Evolutionary conservation across 2,113 vertebrate genomes (phyloP), one percentile per base, ranked within the genome.

Genomic region (Columba janthina): DNA sequence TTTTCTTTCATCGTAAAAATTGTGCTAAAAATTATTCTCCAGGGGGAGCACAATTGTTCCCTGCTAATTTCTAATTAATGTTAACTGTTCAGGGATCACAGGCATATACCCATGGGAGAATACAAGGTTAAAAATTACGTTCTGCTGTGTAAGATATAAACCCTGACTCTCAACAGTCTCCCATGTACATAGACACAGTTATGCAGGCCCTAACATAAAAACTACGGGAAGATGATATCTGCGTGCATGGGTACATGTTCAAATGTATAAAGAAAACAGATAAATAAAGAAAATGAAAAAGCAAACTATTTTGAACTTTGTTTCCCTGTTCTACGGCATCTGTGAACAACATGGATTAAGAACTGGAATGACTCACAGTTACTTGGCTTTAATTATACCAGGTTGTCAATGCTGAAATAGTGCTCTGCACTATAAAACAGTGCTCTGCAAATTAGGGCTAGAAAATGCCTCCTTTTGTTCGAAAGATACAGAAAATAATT

Each of bases 1-100:
- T 44, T 85, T 90, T 67, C 70, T 77, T 94, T 71, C 18, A 79
- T 54, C 60, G 56, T 60, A 50, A 46, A 76, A 81, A 67, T 57
- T 70, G 28, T 56, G 71, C 71, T 81, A 72, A 40, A 56, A 88
- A 51, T 44, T 34, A 86, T 38, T 60, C 85, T 66, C 46, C n/a
- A 79, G 79, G 87, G 62, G 26, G 78, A 51, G 53, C 36, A 61
- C 66, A 67, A 48, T 67, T 88, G 21, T 24, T 85, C 76, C 86
- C 58, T 46, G 26, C 4, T 34, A 69, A 64, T 79, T 83, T 84
- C 73, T 84, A 93, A 93, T 87, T 75, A 70, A 79, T 50, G 40
- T 10, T 34, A 65, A 60, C 51, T 56, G 44, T 61, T 51, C 51
- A 65, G 67, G 87, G 67, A 90, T 32, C 6, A 4, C 7, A 70